These are phyloP conservation scores for Dasyprocta punctata DNA, from an alignment of 2,113 vertebrate species.

Conservation along the genomic window DNA sequence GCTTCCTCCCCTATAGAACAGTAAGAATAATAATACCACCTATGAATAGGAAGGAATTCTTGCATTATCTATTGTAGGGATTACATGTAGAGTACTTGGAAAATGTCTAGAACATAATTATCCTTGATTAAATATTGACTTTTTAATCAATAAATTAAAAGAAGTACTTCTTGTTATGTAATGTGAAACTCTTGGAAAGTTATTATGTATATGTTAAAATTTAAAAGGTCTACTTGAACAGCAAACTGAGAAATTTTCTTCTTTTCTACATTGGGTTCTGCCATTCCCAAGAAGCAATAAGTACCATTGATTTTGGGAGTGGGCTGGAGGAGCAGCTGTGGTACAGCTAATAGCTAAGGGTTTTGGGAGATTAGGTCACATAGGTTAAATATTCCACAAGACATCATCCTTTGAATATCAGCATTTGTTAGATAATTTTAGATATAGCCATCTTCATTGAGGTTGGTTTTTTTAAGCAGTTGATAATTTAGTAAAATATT, in stretches of 20 bases:
- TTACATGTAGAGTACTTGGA: not conserved
- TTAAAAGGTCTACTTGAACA: not conserved
- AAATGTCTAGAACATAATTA: too few relatives aligned
- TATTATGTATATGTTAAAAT: not conserved
- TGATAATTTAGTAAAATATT: not conserved
- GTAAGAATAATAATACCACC: not conserved
- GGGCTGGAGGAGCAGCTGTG: not conserved
- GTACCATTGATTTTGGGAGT: not conserved
- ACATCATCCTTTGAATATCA: not conserved
- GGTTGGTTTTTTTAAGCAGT: not conserved
- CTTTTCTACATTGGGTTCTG: not conserved
- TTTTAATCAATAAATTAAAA: not conserved
- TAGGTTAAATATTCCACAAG: not conserved
- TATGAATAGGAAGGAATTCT: not conserved
- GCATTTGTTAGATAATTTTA: not conserved
- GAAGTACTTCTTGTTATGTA: not conserved
- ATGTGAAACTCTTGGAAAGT: not conserved
- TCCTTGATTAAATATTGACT: not conserved
- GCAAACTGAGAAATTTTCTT: not conserved
- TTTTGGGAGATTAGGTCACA: not conserved
- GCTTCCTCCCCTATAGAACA: not conserved
- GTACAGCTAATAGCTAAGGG: not conserved
- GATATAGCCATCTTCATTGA: not conserved
- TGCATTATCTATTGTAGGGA: not conserved
- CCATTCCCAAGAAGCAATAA: not conserved